Base-by-base conservation (phyloP, 2,888 invertebrate species). In the Trissolcus brochymenae region DNA sequence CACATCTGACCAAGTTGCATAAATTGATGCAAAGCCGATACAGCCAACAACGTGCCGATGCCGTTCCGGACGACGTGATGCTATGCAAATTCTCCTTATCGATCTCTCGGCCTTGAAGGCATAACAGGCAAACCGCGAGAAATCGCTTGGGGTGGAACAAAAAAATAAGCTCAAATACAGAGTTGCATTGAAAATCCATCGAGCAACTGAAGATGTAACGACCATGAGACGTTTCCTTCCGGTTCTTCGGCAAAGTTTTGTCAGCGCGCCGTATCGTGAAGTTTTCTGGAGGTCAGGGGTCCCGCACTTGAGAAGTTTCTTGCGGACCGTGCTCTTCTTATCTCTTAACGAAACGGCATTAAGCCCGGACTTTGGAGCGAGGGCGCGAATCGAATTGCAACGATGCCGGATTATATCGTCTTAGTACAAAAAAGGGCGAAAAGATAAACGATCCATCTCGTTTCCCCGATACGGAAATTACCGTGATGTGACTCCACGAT, bases 311-410 rank as follows among this genome's bases (percentile, higher is more conserved):
- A 67, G 75, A 75, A 78, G 71, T 78, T 78, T 75, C 71, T 75
- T 71, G 78, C 70, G 78, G 78, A 74, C 78, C 73, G 70, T 71
- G 75, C 75, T 71, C 78, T 75, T 75, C 78, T 79, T 79, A 79
- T 72, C 78, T 72, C 78, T 68, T 75, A 79, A 79, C 78, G 78
- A 79, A 72, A 75, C 78, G 77, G 74, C 74, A 70, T 66, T 78
- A 71, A 78, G 67, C 68, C 78, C 75, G 75, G 78, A 72, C 71
- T 72, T 71, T 29, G 35, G 66, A 67, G 72, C 78, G 70, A 74
- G 73, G 73, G 78, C 64, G 78, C 71, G 72, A 78, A 68, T 78
- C 78, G 78, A 78, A 78, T 78, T 29, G 78, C 74, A 70, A 68
- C 62, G 78, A 78, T 75, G 67, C 74, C 64, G 78, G 78, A 78